A percentile compares a stretch with the other conserved stretches of the same genome.
Conservation (phyloP, 2,888 invertebrate species). For the Scaptomyza parva region DNA sequence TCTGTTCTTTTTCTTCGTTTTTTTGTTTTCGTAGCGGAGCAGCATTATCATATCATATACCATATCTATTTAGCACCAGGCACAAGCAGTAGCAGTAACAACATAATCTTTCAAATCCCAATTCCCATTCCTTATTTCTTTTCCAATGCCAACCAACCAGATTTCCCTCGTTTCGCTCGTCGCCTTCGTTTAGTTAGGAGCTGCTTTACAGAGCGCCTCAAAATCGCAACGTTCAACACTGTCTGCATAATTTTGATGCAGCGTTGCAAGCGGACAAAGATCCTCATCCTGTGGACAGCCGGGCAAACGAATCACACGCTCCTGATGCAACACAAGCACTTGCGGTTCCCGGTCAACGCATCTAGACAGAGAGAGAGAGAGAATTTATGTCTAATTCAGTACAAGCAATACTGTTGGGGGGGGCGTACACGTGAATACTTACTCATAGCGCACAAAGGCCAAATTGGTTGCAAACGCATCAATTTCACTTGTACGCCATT, state of each 20-base stretch:
- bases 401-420: too few species aligned
- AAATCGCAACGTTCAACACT: conserved; percentile 89
- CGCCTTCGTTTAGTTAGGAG: conserved; percentile 26
- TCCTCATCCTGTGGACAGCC: conserved; percentile 87
- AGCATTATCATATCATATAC: neutral
- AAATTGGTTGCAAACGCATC: conserved; percentile 93
- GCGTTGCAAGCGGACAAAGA: conserved; percentile 88
- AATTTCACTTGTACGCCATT: conserved; percentile 88
- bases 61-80: neutral
- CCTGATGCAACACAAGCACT: conserved; percentile 91
- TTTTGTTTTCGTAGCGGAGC: conserved; percentile 2
- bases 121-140: conserved; percentile 15
- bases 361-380: too few species aligned
- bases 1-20: neutral
- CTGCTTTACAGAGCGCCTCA: conserved; percentile 87
- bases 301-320: conserved; percentile 88
- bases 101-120: conserved; percentile 4
- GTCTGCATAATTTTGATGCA: conserved; percentile 87
- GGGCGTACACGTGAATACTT: conserved; percentile 82
- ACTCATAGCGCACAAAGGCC: conserved; percentile 91
- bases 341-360: conserved; percentile 80
- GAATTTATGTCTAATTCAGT: too few species aligned
- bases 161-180: neutral
- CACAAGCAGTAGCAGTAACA: conserved; percentile 17
- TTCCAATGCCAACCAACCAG: conserved; percentile 8